Evolutionary conservation across 2,797 vertebrate species (phyloP).

Genomic region (Rhadinocentrus ornatus): DNA sequence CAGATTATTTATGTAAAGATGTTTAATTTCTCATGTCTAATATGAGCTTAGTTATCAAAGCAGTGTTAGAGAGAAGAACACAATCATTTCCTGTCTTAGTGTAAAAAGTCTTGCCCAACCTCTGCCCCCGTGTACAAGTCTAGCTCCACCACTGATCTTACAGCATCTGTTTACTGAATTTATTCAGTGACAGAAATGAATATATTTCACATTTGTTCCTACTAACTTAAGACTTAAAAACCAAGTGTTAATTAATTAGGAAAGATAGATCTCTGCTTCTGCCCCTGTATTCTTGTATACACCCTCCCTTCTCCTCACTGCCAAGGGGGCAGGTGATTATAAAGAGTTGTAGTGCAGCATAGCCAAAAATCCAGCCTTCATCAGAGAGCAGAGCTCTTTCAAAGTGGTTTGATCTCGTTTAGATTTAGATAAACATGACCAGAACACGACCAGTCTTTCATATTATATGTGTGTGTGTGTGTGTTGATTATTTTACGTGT

Average conservation of each 20-base stretch:
- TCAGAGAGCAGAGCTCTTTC: slow-evolving; percentile 51
- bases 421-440: slow-evolving; percentile 63
- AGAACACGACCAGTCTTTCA: slow-evolving; percentile 36
- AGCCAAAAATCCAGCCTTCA: slow-evolving; percentile 47
- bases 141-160: too few species aligned
- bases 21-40: too few species aligned
- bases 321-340: slow-evolving; percentile 54
- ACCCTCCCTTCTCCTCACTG: neutral
- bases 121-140: too few species aligned
- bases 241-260: slow-evolving; percentile 44
- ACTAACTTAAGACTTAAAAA: slow-evolving; percentile 39
- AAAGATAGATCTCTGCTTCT: slow-evolving; percentile 35
- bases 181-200: neutral
- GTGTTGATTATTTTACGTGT: slow-evolving; percentile 53
- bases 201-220: slow-evolving; percentile 1
- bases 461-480: slow-evolving; percentile 33
- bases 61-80: too few species aligned
- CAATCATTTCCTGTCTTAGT: too few species aligned
- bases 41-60: too few species aligned
- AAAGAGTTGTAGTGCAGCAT: slow-evolving; percentile 37
- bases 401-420: slow-evolving; percentile 70
- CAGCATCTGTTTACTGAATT: neutral
- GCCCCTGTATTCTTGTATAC: slow-evolving; percentile 13
- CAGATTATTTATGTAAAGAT: too few species aligned
- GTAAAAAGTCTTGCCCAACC: too few species aligned